Evolutionary conservation across 1,140 invertebrate genomes (phyloP).

Genomic region (Chironomus tepperi): DNA sequence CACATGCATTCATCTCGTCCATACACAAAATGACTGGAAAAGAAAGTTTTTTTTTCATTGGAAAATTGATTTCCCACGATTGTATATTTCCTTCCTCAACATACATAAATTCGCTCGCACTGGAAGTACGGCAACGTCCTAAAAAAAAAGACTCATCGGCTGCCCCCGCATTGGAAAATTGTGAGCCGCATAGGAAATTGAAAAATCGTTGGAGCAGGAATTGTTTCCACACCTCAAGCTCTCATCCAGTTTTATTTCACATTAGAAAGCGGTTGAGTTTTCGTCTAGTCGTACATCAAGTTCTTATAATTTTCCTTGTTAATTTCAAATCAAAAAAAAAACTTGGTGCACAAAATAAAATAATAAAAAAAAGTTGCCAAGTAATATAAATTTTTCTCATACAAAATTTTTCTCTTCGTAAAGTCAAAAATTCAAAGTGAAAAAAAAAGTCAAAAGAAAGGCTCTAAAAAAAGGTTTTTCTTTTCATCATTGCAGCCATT

Average conservation of each 20-base stretch:
- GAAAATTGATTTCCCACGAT: constrained; percentile 17
- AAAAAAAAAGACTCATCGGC: background rate
- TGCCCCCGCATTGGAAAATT: background rate
- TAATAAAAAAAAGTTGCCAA: background rate
- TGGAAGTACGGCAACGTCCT: background rate
- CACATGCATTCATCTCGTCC: too few relatives aligned
- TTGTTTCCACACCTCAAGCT: constrained; percentile 15
- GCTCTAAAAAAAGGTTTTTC: background rate
- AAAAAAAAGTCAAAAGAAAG: background rate
- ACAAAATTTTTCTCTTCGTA: constrained; percentile 7
- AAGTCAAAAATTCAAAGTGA: background rate
- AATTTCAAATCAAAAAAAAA: constrained; percentile 1
- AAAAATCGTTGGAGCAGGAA: constrained; percentile 21
- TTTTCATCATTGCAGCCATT: background rate
- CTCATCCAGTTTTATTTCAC: constrained; percentile 23
- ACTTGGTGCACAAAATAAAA: background rate
- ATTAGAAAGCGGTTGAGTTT: constrained; percentile 24
- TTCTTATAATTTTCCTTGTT: constrained; percentile 24
- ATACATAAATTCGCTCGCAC: background rate
- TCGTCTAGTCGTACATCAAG: constrained; percentile 23
- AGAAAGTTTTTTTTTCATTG: background rate
- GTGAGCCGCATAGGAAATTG: constrained; percentile 11
- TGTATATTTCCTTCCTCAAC: background rate
- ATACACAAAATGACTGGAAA: background rate
- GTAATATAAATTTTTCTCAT: constrained; percentile 2